Base-by-base conservation (phyloP, 2,888 invertebrate genomes). In the Diarsia brunnea region DNA sequence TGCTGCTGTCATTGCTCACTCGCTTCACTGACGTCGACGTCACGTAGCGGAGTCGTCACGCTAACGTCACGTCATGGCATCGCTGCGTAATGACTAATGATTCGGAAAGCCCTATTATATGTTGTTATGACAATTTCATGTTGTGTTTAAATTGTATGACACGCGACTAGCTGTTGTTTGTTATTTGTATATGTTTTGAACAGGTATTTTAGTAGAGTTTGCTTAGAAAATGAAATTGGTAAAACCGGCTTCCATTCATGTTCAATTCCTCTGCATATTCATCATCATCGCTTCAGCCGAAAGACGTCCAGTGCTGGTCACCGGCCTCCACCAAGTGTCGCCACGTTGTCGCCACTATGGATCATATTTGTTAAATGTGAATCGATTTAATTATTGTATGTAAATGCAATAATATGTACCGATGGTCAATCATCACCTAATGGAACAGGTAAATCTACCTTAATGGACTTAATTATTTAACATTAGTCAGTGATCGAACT, bases 1-100 rank as follows among this genome's bases (percentile, higher is more conserved):
- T 73, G 69, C 61, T 66, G 63, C 49, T 80, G 82, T 80, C 81
- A 83, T 84, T 84, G 89, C 80, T 89, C 87, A 86, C 70, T 81
- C 77, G 69, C 78, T 76, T 63, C 68, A 79, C 55, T 70, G 79
- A 75, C 68, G 78, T 63, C 68, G 58, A 61, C 75, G 63, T 60
- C 76, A 74, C 68, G 79, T 69, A 65, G 76, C 66, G 60, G 43
- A 79, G 74, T 71, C 79, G 81, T 82, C 81, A 82, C 73, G 81
- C 63, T 16, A 60, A 51, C 75, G 79, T 78, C 84, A 47, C 73
- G 79, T 83, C 81, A 77, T 65, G 69, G 73, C 74, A 81, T 79
- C 74, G 69, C 67, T 45, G 75, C 64, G 61, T 77, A 75, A 74
- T 84, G 69, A 80, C 66, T 77, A 79, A 84, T 83, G 79, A 78